Conservation (phyloP, 2,888 invertebrate genomes). For the Leptopilina myrica region DNA sequence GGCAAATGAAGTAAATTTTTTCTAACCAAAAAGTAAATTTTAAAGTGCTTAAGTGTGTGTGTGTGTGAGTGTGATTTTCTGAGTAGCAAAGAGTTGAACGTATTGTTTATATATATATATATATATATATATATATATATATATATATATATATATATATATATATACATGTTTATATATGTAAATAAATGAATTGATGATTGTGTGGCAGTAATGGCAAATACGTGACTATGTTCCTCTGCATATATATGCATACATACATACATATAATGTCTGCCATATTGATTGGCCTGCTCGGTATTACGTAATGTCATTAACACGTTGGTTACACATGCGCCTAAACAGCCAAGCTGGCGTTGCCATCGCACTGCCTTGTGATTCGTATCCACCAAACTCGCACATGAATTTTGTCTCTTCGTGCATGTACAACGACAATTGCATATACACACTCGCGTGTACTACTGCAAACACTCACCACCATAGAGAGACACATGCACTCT, state of each 20-base stretch:
- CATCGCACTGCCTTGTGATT: conserved; percentile 44
- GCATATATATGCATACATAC: no score
- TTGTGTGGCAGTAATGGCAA: conserved; percentile 25
- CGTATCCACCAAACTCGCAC: conserved; percentile 29
- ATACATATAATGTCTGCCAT: conserved; percentile 60
- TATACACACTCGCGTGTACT: neutral
- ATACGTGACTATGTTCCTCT: conserved; percentile 43
- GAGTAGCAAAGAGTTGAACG: neutral
- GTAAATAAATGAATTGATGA: neutral
- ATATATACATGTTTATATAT: neutral
- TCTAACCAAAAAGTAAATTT: no score
- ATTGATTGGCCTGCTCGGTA: conserved; percentile 73
- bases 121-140: neutral
- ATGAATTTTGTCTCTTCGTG: conserved; percentile 47
- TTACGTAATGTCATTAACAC: conserved; percentile 76
- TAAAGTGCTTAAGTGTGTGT: no score
- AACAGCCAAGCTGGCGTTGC: conserved; percentile 52
- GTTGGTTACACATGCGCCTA: conserved; percentile 72
- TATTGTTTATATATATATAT: no score
- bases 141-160: neutral
- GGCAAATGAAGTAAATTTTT: no score
- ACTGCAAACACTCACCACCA: conserved; percentile 18
- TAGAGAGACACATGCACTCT: conserved; percentile 2
- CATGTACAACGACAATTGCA: neutral
- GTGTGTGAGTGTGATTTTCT: neutral